Conservation (phyloP, 2,888 invertebrate species). For the Drosophila niveifrons region DNA sequence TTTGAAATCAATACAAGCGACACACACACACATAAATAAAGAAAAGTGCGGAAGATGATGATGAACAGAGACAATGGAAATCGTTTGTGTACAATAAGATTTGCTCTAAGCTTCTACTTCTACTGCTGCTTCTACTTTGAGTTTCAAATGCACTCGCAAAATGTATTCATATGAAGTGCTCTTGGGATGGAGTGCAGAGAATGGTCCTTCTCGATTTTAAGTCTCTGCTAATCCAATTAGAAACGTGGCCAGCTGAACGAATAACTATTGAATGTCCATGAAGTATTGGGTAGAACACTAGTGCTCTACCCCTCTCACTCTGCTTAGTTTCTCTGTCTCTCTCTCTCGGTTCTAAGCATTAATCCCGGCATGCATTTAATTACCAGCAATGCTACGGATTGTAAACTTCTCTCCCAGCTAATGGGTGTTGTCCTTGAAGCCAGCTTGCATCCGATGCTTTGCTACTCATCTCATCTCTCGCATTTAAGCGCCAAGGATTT, state of each 20-base stretch:
- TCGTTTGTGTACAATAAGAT: neutral
- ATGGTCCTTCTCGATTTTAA: neutral
- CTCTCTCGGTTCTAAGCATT: neutral
- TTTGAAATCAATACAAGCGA: neutral
- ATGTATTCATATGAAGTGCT: neutral
- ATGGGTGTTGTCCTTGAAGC: neutral
- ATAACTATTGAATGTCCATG: neutral
- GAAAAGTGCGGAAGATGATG: neutral
- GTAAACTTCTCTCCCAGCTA: neutral
- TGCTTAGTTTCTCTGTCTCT: too few relatives aligned
- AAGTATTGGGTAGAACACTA: neutral
- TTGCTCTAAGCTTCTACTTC: neutral
- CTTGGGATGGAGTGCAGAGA: neutral
- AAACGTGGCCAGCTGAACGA: neutral
- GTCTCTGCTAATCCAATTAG: slow-evolving; percentile 2
- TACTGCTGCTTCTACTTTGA: neutral
- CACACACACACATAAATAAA: too few relatives aligned
- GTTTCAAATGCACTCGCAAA: neutral
- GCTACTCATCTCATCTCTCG: neutral
- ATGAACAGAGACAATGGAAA: neutral
- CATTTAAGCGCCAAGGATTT: too few relatives aligned
- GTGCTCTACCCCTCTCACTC: too few relatives aligned
- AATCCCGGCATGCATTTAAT: neutral
- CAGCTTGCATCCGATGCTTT: neutral
- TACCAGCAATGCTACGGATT: neutral